Evolutionary conservation across 2,888 invertebrate genomes (phyloP), one percentile per base, ranked within the genome.

Genomic region (Cephus pulcher): DNA sequence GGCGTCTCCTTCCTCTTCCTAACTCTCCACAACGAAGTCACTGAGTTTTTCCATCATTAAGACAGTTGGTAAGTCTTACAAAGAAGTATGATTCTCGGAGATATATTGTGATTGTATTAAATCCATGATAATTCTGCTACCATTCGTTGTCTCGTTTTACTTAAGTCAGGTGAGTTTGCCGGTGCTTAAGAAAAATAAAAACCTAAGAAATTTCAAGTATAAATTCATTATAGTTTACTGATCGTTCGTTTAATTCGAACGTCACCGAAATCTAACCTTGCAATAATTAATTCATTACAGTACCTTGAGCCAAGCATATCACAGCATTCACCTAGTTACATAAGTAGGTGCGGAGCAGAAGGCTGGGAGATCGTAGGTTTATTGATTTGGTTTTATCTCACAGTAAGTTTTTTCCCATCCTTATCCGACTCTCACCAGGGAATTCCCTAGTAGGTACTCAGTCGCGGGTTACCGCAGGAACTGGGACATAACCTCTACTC

Each of bases 341-440:
- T 86, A 85, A 86, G 81, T 80, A 86, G 84, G 84, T 86, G 82
- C 82, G 85, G 79, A 79, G 71, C 77, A 80, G 83, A 80, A 82
- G 81, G 81, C 83, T 79, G 82, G 81, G 84, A 87, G 86, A 87
- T 87, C 84, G 86, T 85, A 85, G 84, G 86, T 89, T 88, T 88
- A 88, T 88, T 88, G 88, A 89, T 89, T 89, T 86, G 89, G 87
- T 88, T 89, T 88, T 86, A 86, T 87, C 88, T 85, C 85, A 83
- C 87, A 84, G 84, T 83, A 83, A 84, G 85, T 82, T 86, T 86
- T 88, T 85, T 84, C 11, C 32, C 78, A 78, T 84, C 84, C 83
- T 85, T 82, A 81, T 84, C 81, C 80, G 78, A 80, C 81, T 81
- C 83, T 79, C 79, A 23, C 56, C 56, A 56, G 82, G 15, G n/a